These are phyloP conservation scores for Psephotus haematonotus DNA, from an alignment of 2,113 vertebrate genomes.

Conservation along the genomic window DNA sequence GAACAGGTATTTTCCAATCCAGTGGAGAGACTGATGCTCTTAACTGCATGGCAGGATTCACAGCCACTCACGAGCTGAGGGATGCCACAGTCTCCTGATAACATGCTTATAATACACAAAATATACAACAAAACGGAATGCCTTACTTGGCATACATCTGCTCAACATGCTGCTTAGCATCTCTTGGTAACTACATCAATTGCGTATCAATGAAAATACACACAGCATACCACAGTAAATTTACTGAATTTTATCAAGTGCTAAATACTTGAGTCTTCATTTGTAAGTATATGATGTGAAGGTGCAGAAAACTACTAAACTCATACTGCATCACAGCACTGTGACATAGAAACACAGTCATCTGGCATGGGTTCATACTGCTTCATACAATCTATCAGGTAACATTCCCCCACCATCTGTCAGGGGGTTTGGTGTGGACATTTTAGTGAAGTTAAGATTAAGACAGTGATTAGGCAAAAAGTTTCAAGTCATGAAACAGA, in stretches of 20 bases:
- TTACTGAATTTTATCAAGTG: background rate
- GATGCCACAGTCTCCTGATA: background rate
- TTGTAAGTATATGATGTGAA: background rate
- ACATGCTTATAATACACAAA: background rate
- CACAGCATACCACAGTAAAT: background rate
- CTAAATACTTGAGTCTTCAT: background rate
- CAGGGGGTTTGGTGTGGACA: background rate
- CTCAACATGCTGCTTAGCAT: background rate
- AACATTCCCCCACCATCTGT: background rate
- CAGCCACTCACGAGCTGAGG: background rate
- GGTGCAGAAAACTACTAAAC: background rate
- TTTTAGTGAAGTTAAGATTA: background rate
- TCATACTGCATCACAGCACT: background rate
- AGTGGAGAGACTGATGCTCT: background rate
- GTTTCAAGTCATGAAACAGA: background rate
- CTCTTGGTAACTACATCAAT: background rate
- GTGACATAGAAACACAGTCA: background rate
- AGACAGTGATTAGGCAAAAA: background rate
- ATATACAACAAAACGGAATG: background rate
- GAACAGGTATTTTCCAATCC: background rate
- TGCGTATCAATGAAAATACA: background rate
- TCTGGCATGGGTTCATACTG: accelerated
- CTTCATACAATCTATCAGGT: background rate
- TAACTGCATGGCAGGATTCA: background rate
- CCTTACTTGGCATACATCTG: background rate